Percentiles rank a stretch among this genome's conserved stretches.
phyloP scores from a whole-genome alignment of 1,140 invertebrate species.

The Papilio glaucus region DNA sequence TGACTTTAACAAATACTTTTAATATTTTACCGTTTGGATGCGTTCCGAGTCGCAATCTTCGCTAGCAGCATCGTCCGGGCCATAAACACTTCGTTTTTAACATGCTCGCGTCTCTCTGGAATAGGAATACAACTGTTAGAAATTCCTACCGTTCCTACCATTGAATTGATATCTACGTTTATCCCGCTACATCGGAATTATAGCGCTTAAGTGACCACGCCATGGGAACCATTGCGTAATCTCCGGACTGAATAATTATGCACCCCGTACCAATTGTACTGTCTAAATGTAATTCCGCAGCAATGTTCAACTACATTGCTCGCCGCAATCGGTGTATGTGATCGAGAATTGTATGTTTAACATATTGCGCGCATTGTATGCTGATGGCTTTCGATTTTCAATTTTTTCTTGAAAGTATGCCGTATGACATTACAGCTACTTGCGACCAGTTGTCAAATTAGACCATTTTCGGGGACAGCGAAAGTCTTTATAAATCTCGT shows the following conservation, averaged over 20 bases:
- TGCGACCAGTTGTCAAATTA: slow-evolving; percentile 62
- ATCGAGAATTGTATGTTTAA: not conserved
- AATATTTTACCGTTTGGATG: not conserved
- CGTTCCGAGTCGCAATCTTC: not conserved
- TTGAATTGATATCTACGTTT: slow-evolving; percentile 51
- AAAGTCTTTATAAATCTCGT: slow-evolving; percentile 70
- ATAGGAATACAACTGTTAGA: slow-evolving; percentile 48
- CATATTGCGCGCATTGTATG: slow-evolving; percentile 26
- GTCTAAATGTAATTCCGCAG: slow-evolving; percentile 36
- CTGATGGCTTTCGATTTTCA: slow-evolving; percentile 38
- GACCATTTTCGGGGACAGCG: slow-evolving; percentile 64
- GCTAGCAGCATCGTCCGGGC: not conserved
- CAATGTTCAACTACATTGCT: slow-evolving; percentile 24
- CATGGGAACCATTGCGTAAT: slow-evolving; percentile 58
- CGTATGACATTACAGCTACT: slow-evolving; percentile 37
- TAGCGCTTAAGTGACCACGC: slow-evolving; percentile 45
- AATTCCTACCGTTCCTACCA: slow-evolving; percentile 56
- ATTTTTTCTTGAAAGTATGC: slow-evolving; percentile 36
- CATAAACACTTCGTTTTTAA: slow-evolving; percentile 28
- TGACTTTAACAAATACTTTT: slow-evolving; percentile 9
- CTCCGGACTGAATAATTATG: slow-evolving; percentile 36
- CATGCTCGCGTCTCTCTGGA: slow-evolving; percentile 31
- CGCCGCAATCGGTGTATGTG: not conserved
- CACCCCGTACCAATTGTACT: slow-evolving; percentile 37
- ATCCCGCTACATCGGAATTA: slow-evolving; percentile 63